Conservation (phyloP, 2,888 invertebrate species). For the Drosophila bunnanda region DNA sequence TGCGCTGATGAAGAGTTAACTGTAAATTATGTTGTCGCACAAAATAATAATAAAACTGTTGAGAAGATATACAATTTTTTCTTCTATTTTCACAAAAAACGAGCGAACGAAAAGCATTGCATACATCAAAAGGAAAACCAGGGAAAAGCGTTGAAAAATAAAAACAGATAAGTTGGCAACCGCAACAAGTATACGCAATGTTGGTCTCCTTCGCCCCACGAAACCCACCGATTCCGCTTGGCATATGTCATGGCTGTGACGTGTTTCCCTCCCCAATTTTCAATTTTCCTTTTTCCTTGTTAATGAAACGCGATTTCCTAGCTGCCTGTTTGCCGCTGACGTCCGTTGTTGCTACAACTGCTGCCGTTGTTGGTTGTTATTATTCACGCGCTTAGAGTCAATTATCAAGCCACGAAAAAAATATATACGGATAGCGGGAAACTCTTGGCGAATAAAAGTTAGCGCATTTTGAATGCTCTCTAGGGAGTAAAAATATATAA, state of each 20-base stretch:
- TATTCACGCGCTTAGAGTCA: conserved; percentile 80
- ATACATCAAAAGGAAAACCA: conserved; percentile 34
- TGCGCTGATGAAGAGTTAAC: conserved; percentile 71
- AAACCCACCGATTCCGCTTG: background rate
- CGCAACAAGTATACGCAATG: conserved; percentile 69
- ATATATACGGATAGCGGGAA: conserved; percentile 35
- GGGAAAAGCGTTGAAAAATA: conserved; percentile 29
- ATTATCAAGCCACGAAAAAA: conserved; percentile 65
- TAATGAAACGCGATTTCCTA: conserved; percentile 80
- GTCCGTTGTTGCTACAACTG: conserved; percentile 27
- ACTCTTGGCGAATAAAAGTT: background rate
- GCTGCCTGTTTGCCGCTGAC: conserved; percentile 51
- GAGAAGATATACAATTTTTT: conserved; percentile 35
- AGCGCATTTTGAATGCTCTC: conserved; percentile 21
- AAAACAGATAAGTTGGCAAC: conserved; percentile 55
- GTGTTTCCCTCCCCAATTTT: conserved; percentile 60
- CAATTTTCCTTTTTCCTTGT: conserved; percentile 62
- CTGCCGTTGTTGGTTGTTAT: conserved; percentile 65
- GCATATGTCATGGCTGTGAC: conserved; percentile 32
- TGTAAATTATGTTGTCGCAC: conserved; percentile 76
- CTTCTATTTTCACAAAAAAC: conserved; percentile 69
- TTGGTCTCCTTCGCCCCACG: conserved; percentile 55
- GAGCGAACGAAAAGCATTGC: conserved; percentile 39
- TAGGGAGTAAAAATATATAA: background rate
- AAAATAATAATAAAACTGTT: conserved; percentile 24